Percentiles rank a stretch among this genome's conserved stretches.
Evolutionary conservation across 2,113 vertebrate genomes (phyloP).

Genomic region (Cynocephalus volans): DNA sequence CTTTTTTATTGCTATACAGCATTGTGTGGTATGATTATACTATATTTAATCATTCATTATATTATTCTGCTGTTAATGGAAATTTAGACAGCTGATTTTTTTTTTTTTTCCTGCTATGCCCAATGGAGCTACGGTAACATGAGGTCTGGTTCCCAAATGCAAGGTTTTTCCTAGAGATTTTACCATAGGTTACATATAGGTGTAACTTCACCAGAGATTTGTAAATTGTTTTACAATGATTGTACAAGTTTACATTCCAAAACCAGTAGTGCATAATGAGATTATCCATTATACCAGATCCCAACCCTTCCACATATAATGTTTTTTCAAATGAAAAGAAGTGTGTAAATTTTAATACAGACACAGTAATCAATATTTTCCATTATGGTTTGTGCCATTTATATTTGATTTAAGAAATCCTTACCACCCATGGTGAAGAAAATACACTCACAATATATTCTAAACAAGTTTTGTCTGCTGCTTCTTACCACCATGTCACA

Average conservation of each 20-base stretch:
- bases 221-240: background rate
- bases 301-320: background rate
- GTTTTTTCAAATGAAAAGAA: background rate
- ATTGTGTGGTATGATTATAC: background rate
- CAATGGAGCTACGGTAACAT: background rate
- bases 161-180: background rate
- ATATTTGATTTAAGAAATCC: conserved; percentile 47
- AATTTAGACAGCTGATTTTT: background rate
- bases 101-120: background rate
- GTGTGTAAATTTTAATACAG: background rate
- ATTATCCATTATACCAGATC: background rate
- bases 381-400: background rate
- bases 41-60: background rate
- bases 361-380: background rate
- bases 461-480: background rate
- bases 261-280: background rate
- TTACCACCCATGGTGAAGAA: background rate
- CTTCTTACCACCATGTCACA: background rate
- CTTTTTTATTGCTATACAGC: background rate
- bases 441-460: background rate
- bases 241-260: background rate
- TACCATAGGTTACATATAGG: background rate
- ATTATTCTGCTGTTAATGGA: background rate
- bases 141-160: background rate
- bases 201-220: background rate